Conservation (phyloP, 2,113 vertebrate species). For the Elachura formosa region DNA sequence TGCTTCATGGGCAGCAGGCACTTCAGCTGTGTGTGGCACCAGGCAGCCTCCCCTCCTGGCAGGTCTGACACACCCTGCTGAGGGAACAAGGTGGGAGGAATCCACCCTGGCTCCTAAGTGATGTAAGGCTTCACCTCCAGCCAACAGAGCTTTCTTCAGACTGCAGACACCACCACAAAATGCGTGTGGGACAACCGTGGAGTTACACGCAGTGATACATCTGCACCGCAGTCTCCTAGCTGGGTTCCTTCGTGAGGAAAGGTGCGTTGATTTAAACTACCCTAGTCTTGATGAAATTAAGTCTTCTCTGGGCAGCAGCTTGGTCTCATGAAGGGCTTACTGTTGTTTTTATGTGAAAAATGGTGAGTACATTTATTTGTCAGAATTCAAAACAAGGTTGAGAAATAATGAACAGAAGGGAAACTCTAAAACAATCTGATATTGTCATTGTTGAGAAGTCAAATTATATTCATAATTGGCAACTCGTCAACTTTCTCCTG, state of each 20-base stretch:
- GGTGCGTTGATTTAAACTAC: accelerated
- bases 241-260: not conserved
- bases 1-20: accelerated
- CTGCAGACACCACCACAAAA: not conserved
- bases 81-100: accelerated
- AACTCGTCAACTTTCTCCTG: not conserved
- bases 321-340: not conserved
- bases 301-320: not conserved
- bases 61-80: not conserved
- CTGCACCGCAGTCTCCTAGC: not conserved
- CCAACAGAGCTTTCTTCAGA: accelerated
- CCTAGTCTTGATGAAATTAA: not conserved
- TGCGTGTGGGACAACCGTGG: accelerated
- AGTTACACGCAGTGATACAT: no score
- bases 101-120: accelerated
- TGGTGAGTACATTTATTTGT: not conserved
- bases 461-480: not conserved
- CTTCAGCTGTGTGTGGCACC: no score
- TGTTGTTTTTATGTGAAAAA: not conserved
- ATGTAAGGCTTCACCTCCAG: not conserved
- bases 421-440: not conserved
- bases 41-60: not conserved
- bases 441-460: not conserved
- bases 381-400: not conserved
- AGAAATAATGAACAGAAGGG: not conserved